Conservation (phyloP, 2,113 vertebrate species). For the Tragelaphus strepsiceros region DNA sequence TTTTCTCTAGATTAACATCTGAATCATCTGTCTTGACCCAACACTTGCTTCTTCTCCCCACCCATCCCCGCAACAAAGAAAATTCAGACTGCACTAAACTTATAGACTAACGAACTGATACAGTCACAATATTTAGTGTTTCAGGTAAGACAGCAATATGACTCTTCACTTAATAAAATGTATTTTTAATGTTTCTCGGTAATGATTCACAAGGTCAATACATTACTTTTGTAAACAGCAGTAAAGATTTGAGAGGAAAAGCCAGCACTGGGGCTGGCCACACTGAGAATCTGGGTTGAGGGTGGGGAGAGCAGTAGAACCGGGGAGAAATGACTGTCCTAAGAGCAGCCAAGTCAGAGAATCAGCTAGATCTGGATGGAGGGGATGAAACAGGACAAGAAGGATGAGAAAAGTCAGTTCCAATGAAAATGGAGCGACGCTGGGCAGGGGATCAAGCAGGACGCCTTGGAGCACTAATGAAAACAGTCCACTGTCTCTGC, state of each 20-base stretch:
- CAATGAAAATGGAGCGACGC: background rate
- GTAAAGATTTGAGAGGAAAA: background rate
- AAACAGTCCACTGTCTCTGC: background rate
- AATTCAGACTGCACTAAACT: background rate
- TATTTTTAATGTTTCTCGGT: background rate
- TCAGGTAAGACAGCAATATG: background rate
- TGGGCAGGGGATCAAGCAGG: background rate
- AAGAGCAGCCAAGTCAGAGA: background rate
- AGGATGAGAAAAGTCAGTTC: background rate
- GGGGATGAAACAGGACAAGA: background rate
- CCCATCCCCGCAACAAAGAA: background rate
- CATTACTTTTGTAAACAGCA: background rate
- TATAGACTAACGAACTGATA: background rate
- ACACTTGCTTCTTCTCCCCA: background rate
- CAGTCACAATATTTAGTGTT: background rate
- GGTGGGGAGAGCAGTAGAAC: background rate
- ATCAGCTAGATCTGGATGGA: background rate
- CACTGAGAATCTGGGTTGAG: background rate
- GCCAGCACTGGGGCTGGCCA: background rate
- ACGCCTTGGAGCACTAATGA: slow-evolving; percentile 6
- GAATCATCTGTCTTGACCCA: background rate
- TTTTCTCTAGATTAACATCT: background rate
- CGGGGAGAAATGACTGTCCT: background rate
- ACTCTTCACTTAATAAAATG: background rate
- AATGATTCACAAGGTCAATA: background rate